phyloP scores from a whole-genome alignment of 23 tunicate species.

The Trididemnum clinides region DNA sequence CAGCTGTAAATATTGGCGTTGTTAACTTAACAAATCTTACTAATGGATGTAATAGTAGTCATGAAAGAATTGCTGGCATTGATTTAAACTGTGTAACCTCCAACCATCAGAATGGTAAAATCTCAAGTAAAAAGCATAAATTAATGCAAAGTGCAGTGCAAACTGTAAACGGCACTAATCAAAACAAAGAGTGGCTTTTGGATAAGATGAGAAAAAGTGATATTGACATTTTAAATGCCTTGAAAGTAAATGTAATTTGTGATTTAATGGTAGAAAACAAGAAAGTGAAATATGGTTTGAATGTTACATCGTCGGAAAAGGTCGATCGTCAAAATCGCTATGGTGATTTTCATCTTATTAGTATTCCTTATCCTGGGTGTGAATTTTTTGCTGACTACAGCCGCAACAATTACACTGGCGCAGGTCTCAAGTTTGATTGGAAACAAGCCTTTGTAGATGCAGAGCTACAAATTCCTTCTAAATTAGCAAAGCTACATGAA shows the following conservation, averaged over 20 bases:
- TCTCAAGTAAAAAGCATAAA: not conserved
- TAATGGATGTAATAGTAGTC: not conserved
- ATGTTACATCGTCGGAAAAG: conserved; percentile 95
- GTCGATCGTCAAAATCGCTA: conserved; percentile 76
- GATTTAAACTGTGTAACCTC: not conserved
- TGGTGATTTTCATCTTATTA: conserved; percentile 57
- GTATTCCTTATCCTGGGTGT: conserved; percentile 96
- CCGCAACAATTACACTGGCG: conserved; percentile 64
- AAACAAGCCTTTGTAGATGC: conserved; percentile 83
- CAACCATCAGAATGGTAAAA: not conserved
- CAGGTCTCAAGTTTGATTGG: conserved; percentile 85
- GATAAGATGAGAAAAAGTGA: conserved; percentile 94
- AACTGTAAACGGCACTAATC: conserved; percentile 1
- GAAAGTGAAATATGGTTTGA: conserved; percentile 83
- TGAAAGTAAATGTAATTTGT: conserved; percentile 71
- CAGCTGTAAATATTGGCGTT: not conserved
- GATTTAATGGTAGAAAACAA: conserved; percentile 96
- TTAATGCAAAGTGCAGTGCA: not conserved
- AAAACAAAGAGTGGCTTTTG: conserved; percentile 80
- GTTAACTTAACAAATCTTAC: not conserved
- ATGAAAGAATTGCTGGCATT: not conserved
- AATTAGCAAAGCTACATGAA: conserved; percentile 47
- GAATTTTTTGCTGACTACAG: conserved; percentile 89
- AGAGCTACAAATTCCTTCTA: conserved; percentile 64
- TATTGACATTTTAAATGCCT: conserved; percentile 49